Evolutionary conservation across 2,888 invertebrate species (phyloP).

Genomic region (Acanthosoma haemorrhoidale): DNA sequence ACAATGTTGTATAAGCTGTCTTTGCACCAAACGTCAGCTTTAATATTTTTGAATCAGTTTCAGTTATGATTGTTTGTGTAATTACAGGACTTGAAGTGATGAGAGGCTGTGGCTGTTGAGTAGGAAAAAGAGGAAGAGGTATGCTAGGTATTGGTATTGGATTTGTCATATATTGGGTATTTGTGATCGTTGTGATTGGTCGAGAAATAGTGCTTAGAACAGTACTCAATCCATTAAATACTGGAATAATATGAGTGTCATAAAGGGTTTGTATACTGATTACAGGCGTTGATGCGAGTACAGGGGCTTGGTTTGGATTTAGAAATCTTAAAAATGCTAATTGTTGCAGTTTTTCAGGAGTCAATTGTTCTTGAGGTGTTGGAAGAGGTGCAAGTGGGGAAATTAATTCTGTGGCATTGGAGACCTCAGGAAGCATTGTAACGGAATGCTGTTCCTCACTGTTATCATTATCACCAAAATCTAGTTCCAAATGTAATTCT

Average conservation of each 20-base stretch:
- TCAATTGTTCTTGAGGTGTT: slow-evolving; percentile 48
- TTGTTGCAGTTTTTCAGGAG: slow-evolving; percentile 67
- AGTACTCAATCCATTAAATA: slow-evolving; percentile 69
- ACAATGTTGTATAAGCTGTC: slow-evolving; percentile 80
- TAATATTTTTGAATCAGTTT: slow-evolving; percentile 72
- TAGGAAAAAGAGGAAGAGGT: slow-evolving; percentile 43
- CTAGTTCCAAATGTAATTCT: slow-evolving; percentile 76
- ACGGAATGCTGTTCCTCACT: slow-evolving; percentile 45
- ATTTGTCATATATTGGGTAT: slow-evolving; percentile 73
- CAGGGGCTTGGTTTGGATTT: slow-evolving; percentile 64
- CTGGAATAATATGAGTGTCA: slow-evolving; percentile 75
- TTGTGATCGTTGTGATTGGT: slow-evolving; percentile 69
- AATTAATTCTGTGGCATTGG: slow-evolving; percentile 53
- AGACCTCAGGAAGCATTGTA: slow-evolving; percentile 58
- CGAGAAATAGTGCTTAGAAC: slow-evolving; percentile 72
- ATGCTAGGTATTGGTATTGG: slow-evolving; percentile 54
- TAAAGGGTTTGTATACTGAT: slow-evolving; percentile 71
- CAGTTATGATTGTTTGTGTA: slow-evolving; percentile 69
- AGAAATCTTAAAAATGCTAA: slow-evolving; percentile 65
- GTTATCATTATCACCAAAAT: slow-evolving; percentile 76
- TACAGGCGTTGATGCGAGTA: slow-evolving; percentile 72
- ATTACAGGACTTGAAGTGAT: slow-evolving; percentile 75
- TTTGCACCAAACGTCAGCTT: slow-evolving; percentile 88
- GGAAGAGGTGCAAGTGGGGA: slow-evolving; percentile 45
- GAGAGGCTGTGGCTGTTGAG: slow-evolving; percentile 54